Base-by-base conservation (phyloP, 2,113 vertebrate species). In the Brachionichthys hirsutus region DNA sequence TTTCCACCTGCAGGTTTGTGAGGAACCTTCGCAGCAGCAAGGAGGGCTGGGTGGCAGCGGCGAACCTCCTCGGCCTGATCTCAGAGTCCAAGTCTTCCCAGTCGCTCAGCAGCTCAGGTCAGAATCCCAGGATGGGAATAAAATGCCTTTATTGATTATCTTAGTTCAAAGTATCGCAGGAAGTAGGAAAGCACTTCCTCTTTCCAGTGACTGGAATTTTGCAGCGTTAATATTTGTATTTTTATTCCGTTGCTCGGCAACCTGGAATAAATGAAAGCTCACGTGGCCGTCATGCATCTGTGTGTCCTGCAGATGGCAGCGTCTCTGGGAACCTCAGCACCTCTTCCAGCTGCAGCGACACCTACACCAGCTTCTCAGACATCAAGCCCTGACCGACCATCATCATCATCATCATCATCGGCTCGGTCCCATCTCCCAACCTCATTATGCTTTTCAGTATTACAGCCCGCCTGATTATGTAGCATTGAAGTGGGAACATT, bases 301-400 rank as follows among this genome's bases (percentile, higher is more conserved):
- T 84, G 54, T 77, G 62, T 62, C 77, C 74, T 80, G 65, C 80
- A 97, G 96, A 97, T 16, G 94, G 94, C 75, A 93, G 94, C 38
- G 95, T 93, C 54, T 95, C 95, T 0, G 93, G 94, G 42, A 93
- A 93, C 82, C 82, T 98, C 85, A 99, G 97, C 88, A 92, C 92
- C 16, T 98, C 97, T 0, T 98, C 96, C 54, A 99, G 95, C 91
- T 98, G 94, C 90, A 97, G 95, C 16, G 95, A 99, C 53, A 94
- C 93, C 68, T 94, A 93, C 86, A 92, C 93, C 18, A 92, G 92
- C 89, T 92, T 93, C 81, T 92, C 93, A 0, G 94, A 96, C 81
- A 88, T 94, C 75, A 97, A 96, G 86, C 90, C 93, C 65, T 96
- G 89, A 93, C 62, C 73, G 4, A n/a, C 41, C n/a, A n/a, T n/a